Conservation (phyloP, 2,888 invertebrate genomes). For the Rotaria socialis region DNA sequence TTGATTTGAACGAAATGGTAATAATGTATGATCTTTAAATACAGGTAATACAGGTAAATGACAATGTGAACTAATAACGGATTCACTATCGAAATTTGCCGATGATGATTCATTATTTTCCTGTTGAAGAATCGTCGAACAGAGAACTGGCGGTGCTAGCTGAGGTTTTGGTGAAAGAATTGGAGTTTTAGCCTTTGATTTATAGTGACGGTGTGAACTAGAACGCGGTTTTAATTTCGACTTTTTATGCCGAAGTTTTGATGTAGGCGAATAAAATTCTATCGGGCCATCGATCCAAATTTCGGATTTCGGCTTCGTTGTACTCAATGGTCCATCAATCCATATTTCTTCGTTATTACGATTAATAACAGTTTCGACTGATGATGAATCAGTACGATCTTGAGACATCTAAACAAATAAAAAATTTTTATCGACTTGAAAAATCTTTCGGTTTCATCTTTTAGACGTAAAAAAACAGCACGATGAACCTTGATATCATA, state of each 20-base stretch:
- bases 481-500: no score
- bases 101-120: neutral
- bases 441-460: no score
- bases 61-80: constrained; percentile 11
- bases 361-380: neutral
- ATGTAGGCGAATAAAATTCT: neutral
- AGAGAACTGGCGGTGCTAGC: neutral
- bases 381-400: neutral
- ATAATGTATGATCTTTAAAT: constrained; percentile 23
- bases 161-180: constrained; percentile 26
- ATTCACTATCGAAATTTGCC: neutral
- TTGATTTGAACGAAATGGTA: constrained; percentile 25
- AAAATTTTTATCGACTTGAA: no score
- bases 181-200: constrained; percentile 10
- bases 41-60: constrained; percentile 13
- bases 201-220: constrained; percentile 2
- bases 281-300: constrained; percentile 46
- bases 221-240: neutral
- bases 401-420: neutral
- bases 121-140: neutral
- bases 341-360: constrained; percentile 35
- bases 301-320: constrained; percentile 26
- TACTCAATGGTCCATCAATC: constrained; percentile 42
- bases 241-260: neutral
- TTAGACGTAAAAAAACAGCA: no score